These are phyloP conservation scores for Platorchestia sp. DNA, from an alignment of 1,140 invertebrate genomes.

Conservation along the genomic window DNA sequence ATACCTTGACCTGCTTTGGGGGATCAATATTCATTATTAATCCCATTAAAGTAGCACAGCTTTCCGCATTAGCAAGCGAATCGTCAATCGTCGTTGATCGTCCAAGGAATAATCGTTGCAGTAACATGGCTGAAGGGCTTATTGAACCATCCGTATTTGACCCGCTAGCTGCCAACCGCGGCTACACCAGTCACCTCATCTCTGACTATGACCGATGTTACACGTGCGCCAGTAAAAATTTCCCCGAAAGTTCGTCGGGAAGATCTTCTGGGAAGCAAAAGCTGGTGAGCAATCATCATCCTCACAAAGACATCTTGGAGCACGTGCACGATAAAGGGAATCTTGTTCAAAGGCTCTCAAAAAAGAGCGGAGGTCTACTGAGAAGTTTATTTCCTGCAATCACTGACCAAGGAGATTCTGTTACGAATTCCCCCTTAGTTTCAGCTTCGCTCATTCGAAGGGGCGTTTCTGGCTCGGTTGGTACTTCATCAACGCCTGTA, in stretches of 20 bases:
- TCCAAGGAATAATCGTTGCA: not conserved
- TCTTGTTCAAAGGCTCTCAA: not conserved
- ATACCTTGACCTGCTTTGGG: not conserved
- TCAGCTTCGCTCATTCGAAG: not conserved
- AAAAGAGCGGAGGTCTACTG: not conserved
- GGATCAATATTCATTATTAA: not conserved
- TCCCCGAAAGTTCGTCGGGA: not conserved
- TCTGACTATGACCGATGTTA: not conserved
- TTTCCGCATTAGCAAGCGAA: not conserved
- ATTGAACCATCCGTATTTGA: slow-evolving; percentile 26
- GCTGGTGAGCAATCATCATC: slow-evolving; percentile 13
- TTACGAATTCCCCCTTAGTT: not conserved
- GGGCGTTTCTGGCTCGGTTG: not conserved
- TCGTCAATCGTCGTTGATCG: not conserved
- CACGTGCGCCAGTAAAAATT: not conserved
- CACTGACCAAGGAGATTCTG: not conserved
- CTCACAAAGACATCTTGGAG: slow-evolving; percentile 3
- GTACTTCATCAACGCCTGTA: not conserved
- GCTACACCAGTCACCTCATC: slow-evolving; percentile 6
- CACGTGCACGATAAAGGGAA: not conserved
- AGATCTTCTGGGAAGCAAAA: not conserved
- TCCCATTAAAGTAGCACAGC: not conserved
- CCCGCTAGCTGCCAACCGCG: not conserved
- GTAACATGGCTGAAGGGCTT: slow-evolving; percentile 32
- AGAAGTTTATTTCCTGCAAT: slow-evolving; percentile 19